Base-by-base conservation (phyloP, 2,113 vertebrate genomes). In the Cavia porcellus region DNA sequence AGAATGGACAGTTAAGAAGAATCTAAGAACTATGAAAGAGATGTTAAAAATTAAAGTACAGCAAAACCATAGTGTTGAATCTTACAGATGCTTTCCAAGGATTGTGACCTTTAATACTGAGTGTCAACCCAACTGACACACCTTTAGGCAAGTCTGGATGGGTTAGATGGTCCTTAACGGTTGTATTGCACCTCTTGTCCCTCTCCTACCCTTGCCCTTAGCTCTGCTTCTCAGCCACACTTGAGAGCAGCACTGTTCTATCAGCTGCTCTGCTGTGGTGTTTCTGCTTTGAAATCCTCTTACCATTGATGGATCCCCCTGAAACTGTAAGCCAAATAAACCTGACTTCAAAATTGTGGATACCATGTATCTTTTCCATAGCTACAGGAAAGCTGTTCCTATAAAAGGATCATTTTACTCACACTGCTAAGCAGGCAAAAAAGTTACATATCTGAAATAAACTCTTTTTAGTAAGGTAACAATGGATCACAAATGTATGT, bases 111-210 rank as follows among this genome's bases (percentile, higher is more conserved):
- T 13, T 68, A 8, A 75, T 85, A 52, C 14, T 35, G 75, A 50
- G 0, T 30, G 8, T 35, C 32, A 32, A 20, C 14, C 17, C 35
- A 15, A 20, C 32, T 80, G 42, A 32, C 50, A 35, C 28, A 80
- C 15, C 13, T 80, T 30, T 17, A 52, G 7, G 30, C 15, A 30
- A 10, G 19, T 35, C 28, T 55, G 30, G 28, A 52, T 80, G 77
- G 47, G 30, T 35, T 52, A 55, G 2, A 11, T 20, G 32, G 30
- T 35, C 14, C 7, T 80, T 52, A 3, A n/a, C n/a, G 30, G 0
- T 1, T 19, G 5, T 7, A 11, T 35, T 1, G 10, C 3, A 4
- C n/a, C 47, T 50, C 77, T 35, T 0, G 11, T 50, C 25, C 45
- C 24, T 47, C 74, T 17, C 30, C 2, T 30, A 50, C 25, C 30